Evolutionary conservation across 2,113 vertebrate species (phyloP).

Genomic region (Eulemur rufifrons): DNA sequence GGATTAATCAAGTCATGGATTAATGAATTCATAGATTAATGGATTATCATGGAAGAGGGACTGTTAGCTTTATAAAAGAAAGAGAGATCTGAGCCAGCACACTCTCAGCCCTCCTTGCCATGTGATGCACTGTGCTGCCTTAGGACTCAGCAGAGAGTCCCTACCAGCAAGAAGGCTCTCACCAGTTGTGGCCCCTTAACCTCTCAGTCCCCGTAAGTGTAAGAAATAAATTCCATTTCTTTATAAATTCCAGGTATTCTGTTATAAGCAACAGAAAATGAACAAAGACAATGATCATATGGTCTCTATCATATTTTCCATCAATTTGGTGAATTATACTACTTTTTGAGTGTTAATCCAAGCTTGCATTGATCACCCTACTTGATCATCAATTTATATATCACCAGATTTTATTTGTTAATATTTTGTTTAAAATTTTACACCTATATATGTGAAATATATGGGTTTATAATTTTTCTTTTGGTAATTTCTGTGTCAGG

Average conservation of each 20-base stretch:
- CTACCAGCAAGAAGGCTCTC: not conserved
- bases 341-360: slow-evolving; percentile 1
- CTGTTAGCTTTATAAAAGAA: not conserved
- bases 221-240: not conserved
- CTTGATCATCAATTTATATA: not conserved
- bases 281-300: not conserved
- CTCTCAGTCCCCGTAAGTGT: not conserved
- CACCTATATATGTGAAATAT: not conserved
- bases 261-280: not conserved
- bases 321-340: not conserved
- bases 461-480: not conserved
- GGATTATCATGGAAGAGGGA: not conserved
- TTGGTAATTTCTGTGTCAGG: not conserved
- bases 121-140: not conserved
- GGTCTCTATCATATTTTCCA: not conserved
- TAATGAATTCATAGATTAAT: not conserved
- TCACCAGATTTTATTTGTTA: not conserved
- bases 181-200: not conserved
- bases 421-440: not conserved
- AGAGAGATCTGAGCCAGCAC: not conserved
- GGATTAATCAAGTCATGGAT: not conserved
- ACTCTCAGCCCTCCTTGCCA: not conserved
- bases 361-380: not conserved
- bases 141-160: not conserved
- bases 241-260: not conserved